Percentiles rank a stretch among this genome's conserved stretches.
Conservation (phyloP, 64 coral and sea anemone genomes). For the Pocillopora damicornis region DNA sequence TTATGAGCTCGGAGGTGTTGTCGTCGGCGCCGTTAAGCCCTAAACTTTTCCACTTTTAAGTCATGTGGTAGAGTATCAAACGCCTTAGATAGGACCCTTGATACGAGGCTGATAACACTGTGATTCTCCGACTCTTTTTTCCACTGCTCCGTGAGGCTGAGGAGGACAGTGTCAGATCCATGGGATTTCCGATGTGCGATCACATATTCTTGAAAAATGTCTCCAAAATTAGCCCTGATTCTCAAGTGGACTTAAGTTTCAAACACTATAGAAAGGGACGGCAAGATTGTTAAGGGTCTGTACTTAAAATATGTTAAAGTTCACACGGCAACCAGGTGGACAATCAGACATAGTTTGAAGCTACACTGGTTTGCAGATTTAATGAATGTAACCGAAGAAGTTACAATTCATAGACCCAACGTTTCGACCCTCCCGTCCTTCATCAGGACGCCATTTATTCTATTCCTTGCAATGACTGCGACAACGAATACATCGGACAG, state of each 20-base stretch:
- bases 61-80: constrained; percentile 34
- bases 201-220: constrained; percentile 27
- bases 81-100: constrained; percentile 18
- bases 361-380: no score
- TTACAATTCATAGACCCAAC: no score
- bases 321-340: no score
- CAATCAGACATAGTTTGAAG: no score
- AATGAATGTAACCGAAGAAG: no score
- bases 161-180: constrained; percentile 35
- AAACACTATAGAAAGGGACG: constrained; percentile 32
- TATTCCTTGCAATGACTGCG: no score
- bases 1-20: constrained; percentile 20
- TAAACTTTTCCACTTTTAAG: constrained; percentile 26
- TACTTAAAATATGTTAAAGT: no score
- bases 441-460: no score
- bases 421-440: no score
- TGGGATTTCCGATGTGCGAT: constrained; percentile 35
- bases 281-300: constrained; percentile 13
- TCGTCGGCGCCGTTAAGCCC: constrained; percentile 24
- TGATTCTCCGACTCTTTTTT: no score
- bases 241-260: not conserved
- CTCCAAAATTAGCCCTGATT: constrained; percentile 34
- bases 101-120: no score
- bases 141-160: constrained; percentile 33
- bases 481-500: no score